Conservation (phyloP, 2,797 vertebrate species). For the Girardinus metallicus region DNA sequence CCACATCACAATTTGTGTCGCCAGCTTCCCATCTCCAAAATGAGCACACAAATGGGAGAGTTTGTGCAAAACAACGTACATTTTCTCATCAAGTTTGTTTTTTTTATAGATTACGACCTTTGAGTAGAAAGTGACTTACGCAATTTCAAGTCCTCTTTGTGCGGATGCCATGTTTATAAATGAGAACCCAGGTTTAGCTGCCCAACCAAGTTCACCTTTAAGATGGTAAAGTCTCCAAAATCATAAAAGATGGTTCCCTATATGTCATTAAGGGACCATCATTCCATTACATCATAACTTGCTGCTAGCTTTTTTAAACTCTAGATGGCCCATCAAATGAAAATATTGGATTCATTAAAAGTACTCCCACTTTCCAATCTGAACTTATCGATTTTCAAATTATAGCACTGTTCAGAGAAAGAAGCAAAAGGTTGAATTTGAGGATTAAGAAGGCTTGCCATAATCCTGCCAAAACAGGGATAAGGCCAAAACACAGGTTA, state of each 20-base stretch:
- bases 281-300: not conserved
- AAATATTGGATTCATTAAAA: constrained; percentile 34
- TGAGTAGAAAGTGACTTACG: too few relatives aligned
- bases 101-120: too few relatives aligned
- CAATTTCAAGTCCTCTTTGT: too few relatives aligned
- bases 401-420: constrained; percentile 28
- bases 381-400: constrained; percentile 43
- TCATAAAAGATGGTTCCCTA: not conserved
- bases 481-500: constrained; percentile 61
- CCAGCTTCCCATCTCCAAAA: too few relatives aligned
- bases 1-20: too few relatives aligned
- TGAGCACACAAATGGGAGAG: too few relatives aligned
- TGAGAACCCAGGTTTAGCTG: not conserved
- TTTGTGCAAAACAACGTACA: too few relatives aligned
- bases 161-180: too few relatives aligned
- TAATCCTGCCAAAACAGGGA: constrained; percentile 55
- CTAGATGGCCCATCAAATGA: constrained; percentile 12
- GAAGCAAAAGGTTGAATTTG: constrained; percentile 52
- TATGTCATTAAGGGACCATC: not conserved
- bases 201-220: not conserved
- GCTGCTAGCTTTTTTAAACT: not conserved
- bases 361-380: constrained; percentile 4
- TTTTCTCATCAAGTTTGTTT: too few relatives aligned
- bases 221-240: not conserved
- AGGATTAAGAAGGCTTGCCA: constrained; percentile 63